Evolutionary conservation across 2,888 invertebrate genomes (phyloP).

Genomic region (Maniola hyperantus): DNA sequence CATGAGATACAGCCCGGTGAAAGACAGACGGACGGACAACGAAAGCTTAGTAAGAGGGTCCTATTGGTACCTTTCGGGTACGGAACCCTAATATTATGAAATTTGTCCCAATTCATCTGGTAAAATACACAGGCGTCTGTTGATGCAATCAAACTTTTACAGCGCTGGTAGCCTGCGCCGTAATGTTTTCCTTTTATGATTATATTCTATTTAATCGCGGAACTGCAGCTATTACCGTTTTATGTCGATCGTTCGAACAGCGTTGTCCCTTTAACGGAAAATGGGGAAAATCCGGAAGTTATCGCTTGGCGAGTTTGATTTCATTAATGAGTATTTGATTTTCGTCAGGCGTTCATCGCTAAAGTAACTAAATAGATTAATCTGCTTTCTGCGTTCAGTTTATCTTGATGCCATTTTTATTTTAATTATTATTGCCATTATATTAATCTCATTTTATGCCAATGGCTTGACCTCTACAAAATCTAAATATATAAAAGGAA

Average conservation of each 20-base stretch:
- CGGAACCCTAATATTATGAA: background rate
- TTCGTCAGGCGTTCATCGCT: too few relatives aligned
- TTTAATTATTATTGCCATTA: too few relatives aligned
- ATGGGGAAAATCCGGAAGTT: constrained; percentile 4
- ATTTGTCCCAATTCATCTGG: constrained; percentile 18
- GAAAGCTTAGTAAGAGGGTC: background rate
- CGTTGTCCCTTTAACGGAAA: constrained; percentile 36
- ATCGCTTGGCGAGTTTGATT: constrained; percentile 1
- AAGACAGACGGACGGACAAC: too few relatives aligned
- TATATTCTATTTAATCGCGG: constrained; percentile 59
- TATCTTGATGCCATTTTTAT: too few relatives aligned
- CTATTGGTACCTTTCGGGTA: background rate
- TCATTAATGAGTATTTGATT: background rate
- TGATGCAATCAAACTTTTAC: constrained; percentile 55
- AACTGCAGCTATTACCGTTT: constrained; percentile 51
- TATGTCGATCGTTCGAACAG: constrained; percentile 46
- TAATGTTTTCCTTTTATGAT: constrained; percentile 56
- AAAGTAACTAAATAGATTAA: too few relatives aligned
- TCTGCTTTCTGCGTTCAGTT: too few relatives aligned
- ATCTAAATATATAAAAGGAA: too few relatives aligned
- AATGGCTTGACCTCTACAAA: too few relatives aligned
- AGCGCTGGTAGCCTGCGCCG: constrained; percentile 37
- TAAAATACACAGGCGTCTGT: constrained; percentile 48
- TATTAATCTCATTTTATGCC: too few relatives aligned
- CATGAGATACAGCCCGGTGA: too few relatives aligned